phyloP scores from a whole-genome alignment of 2,888 invertebrate genomes.

The Volucella inflata region DNA sequence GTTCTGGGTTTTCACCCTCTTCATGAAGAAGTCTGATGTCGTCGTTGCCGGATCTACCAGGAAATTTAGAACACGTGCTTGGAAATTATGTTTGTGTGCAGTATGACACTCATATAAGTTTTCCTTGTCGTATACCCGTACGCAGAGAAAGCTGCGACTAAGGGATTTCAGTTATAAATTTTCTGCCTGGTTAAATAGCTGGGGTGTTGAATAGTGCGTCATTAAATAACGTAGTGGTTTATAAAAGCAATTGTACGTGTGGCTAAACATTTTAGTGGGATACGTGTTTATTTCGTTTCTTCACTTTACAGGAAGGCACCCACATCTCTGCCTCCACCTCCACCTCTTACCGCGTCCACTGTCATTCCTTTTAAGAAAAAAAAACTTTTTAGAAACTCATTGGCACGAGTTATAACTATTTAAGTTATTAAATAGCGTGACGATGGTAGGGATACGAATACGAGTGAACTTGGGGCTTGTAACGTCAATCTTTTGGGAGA shows the following conservation, averaged over 20 bases:
- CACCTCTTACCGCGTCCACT: too few species aligned
- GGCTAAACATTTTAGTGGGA: constrained; percentile 39
- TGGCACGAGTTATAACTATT: constrained; percentile 13
- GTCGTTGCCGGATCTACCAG: constrained; percentile 64
- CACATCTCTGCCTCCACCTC: too few species aligned
- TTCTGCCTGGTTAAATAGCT: constrained; percentile 71
- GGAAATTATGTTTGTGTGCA: constrained; percentile 62
- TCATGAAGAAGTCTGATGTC: constrained; percentile 6
- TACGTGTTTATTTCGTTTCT: constrained; percentile 56
- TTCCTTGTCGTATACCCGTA: constrained; percentile 1
- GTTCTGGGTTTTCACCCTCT: neutral
- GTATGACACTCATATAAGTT: neutral
- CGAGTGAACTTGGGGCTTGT: too few species aligned
- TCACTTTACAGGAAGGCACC: constrained; percentile 8
- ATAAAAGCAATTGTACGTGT: constrained; percentile 70
- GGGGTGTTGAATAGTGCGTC: constrained; percentile 69
- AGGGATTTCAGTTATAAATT: constrained; percentile 71
- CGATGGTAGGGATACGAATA: too few species aligned
- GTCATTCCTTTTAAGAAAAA: constrained; percentile 12
- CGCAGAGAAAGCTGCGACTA: constrained; percentile 44
- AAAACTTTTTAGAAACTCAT: constrained; percentile 8
- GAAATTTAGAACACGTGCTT: constrained; percentile 74
- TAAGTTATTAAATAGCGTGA: too few species aligned
- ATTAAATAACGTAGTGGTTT: constrained; percentile 72
- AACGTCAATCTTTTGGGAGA: too few species aligned